These are phyloP conservation scores for Dendrolimus pini DNA, from an alignment of 2,888 invertebrate genomes.

Conservation along the genomic window DNA sequence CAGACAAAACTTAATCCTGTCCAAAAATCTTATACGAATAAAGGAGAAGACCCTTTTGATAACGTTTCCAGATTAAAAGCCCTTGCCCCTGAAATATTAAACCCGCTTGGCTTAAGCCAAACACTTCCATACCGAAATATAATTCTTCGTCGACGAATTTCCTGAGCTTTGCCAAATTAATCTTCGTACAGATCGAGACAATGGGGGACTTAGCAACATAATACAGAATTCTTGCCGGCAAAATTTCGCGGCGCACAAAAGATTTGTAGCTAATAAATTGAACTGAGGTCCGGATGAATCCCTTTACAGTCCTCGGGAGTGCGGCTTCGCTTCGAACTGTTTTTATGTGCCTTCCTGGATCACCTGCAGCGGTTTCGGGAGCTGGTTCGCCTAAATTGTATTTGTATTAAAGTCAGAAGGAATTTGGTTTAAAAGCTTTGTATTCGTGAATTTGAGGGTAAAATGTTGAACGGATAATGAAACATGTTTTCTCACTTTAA, in stretches of 20 bases:
- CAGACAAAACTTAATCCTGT: no score
- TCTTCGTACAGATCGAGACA: constrained; percentile 63
- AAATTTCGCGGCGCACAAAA: constrained; percentile 40
- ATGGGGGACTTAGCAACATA: constrained; percentile 55
- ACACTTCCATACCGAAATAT: constrained; percentile 23
- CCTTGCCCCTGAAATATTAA: no score
- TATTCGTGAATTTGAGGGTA: background rate
- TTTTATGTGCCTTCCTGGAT: background rate
- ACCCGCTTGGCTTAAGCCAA: background rate
- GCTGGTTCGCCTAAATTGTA: background rate
- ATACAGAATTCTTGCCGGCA: constrained; percentile 45
- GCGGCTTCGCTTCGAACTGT: background rate
- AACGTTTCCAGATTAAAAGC: no score
- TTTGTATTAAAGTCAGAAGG: background rate
- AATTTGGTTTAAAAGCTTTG: background rate
- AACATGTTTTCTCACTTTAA: background rate
- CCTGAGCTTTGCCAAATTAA: constrained; percentile 57
- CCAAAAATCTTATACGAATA: no score
- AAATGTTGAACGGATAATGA: background rate
- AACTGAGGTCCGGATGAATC: constrained; percentile 19
- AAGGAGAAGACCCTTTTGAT: no score
- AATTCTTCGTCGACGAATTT: constrained; percentile 33
- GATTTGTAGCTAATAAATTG: constrained; percentile 36
- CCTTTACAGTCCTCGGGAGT: constrained; percentile 9
- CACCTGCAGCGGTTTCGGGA: background rate